phyloP scores from a whole-genome alignment of 2,113 vertebrate genomes.

The Odontesthes bonariensis region DNA sequence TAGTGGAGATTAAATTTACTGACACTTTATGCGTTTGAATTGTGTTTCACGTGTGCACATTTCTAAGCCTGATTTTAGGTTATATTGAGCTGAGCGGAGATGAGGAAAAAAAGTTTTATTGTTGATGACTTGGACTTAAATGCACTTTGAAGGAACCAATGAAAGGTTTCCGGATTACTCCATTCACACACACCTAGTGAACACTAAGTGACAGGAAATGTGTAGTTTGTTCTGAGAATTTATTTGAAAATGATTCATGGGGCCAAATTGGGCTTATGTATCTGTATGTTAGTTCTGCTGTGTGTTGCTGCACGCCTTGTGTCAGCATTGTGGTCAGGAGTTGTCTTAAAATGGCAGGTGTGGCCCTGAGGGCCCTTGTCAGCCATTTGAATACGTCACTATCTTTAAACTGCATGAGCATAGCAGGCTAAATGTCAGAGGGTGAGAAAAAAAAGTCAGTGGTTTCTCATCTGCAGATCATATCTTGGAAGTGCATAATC shows the following conservation, averaged over 20 bases:
- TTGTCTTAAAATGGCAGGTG: slow-evolving; percentile 60
- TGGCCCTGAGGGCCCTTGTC: slow-evolving; percentile 47
- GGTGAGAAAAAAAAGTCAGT: not conserved
- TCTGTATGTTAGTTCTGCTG: slow-evolving; percentile 35
- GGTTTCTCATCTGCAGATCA: not conserved
- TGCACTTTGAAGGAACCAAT: slow-evolving; percentile 1
- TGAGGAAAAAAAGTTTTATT: not conserved
- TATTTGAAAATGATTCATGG: slow-evolving; percentile 48
- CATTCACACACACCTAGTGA: slow-evolving; percentile 8
- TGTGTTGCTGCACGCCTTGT: slow-evolving; percentile 53
- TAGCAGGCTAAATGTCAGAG: slow-evolving; percentile 7
- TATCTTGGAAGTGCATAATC: not conserved
- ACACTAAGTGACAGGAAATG: slow-evolving; percentile 53
- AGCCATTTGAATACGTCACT: slow-evolving; percentile 34
- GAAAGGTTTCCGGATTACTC: slow-evolving; percentile 10
- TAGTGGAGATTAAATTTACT: not conserved
- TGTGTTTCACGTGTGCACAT: slow-evolving; percentile 9
- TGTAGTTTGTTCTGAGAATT: slow-evolving; percentile 63
- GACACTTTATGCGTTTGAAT: slow-evolving; percentile 8
- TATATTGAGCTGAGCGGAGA: slow-evolving; percentile 6
- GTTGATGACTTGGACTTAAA: slow-evolving; percentile 14
- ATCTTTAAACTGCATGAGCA: slow-evolving; percentile 10
- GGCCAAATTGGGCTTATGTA: slow-evolving; percentile 33
- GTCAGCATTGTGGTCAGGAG: slow-evolving; percentile 55
- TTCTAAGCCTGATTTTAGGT: slow-evolving; percentile 18